phyloP scores from a whole-genome alignment of 2,888 invertebrate species.

The Microctonus aethiopoides region DNA sequence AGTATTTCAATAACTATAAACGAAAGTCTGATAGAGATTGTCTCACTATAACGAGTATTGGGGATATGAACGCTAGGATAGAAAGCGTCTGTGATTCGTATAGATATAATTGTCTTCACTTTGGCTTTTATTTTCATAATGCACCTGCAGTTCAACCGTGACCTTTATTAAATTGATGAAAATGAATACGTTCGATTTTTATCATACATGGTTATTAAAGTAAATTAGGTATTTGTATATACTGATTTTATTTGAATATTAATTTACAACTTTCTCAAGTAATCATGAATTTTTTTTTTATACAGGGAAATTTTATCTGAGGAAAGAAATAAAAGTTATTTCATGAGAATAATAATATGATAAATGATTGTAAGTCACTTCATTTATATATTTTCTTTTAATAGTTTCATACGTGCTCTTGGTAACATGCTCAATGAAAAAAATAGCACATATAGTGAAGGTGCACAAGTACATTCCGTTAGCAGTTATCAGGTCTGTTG shows the following conservation, averaged over 20 bases:
- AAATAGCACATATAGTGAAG: slow-evolving; percentile 22
- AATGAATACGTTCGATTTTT: no score
- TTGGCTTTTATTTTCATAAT: not conserved
- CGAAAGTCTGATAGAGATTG: not conserved
- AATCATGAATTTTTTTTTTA: no score
- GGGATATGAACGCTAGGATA: slow-evolving; percentile 27
- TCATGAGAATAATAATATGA: not conserved
- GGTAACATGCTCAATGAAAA: slow-evolving; percentile 17
- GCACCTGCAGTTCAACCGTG: slow-evolving; percentile 8
- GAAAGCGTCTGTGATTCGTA: not conserved
- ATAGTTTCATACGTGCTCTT: not conserved
- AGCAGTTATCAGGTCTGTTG: slow-evolving; percentile 61
- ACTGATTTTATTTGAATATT: no score
- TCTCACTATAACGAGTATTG: slow-evolving; percentile 9
- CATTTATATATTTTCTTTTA: not conserved
- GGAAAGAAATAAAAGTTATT: no score
- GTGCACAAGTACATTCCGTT: slow-evolving; percentile 53
- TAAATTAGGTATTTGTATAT: no score
- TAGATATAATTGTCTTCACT: not conserved
- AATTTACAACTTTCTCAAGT: not conserved
- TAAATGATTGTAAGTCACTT: not conserved
- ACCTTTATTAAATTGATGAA: not conserved
- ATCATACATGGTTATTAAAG: no score
- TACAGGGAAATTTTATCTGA: no score
- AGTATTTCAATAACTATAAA: not conserved